Evolutionary conservation across 2,113 vertebrate species (phyloP).

Genomic region (Sardina pilchardus): DNA sequence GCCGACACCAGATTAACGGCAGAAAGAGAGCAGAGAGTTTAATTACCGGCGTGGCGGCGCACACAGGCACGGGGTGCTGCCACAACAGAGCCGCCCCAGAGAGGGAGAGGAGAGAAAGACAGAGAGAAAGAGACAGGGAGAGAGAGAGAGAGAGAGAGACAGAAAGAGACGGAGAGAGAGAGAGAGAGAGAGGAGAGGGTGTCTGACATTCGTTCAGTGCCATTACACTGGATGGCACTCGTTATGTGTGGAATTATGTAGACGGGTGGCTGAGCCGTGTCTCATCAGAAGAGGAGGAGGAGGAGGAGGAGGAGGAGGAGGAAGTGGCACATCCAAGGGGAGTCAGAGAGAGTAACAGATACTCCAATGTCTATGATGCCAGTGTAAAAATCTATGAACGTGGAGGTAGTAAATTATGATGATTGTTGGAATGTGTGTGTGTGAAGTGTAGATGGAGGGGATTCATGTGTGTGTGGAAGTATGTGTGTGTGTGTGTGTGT

Average conservation of each 20-base stretch:
- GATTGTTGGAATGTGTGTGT: not conserved
- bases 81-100: not conserved
- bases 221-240: conserved; percentile 13
- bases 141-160: conserved; percentile 20
- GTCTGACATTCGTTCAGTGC: conserved; percentile 17
- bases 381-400: not conserved
- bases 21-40: conserved; percentile 12
- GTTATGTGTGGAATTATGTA: conserved; percentile 7
- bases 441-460: not conserved
- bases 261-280: not conserved
- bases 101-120: not conserved
- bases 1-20: not conserved
- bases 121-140: conserved; percentile 11
- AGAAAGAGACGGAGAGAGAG: conserved; percentile 22
- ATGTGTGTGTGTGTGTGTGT: not conserved
- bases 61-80: not conserved
- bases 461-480: not conserved
- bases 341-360: not conserved
- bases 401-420: not conserved
- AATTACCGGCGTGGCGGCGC: not conserved
- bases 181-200: conserved; percentile 3
- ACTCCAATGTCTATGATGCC: not conserved
- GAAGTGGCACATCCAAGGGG: not conserved
- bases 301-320: not conserved
- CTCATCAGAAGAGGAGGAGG: not conserved